Percentiles rank a stretch among this genome's conserved stretches.
phyloP scores from a whole-genome alignment of 2,113 vertebrate species.

The Corythornis madagascariensis region DNA sequence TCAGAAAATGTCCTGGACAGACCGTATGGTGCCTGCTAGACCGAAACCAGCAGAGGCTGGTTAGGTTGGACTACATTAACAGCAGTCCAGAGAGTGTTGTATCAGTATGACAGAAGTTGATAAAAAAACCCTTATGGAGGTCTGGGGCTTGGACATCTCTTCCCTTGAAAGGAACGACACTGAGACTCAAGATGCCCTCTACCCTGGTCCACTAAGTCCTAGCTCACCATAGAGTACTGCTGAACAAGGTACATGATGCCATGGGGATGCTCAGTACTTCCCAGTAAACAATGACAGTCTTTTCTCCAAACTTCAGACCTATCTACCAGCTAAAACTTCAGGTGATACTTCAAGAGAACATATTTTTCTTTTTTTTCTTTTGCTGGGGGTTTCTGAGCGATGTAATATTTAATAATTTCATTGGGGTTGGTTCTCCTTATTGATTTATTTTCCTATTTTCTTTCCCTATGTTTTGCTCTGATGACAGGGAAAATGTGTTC shows the following conservation, averaged over 20 bases:
- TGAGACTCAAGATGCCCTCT: background rate
- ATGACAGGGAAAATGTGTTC: background rate
- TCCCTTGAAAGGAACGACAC: background rate
- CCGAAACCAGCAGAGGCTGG: background rate
- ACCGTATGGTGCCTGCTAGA: background rate
- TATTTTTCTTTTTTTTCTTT: background rate
- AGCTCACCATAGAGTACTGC: background rate
- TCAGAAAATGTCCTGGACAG: background rate
- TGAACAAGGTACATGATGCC: accelerated
- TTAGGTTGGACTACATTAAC: background rate
- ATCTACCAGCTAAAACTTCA: background rate
- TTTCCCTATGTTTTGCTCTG: background rate
- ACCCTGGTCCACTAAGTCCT: accelerated
- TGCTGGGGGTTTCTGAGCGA: background rate
- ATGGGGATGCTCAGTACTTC: background rate
- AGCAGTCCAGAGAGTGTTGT: background rate
- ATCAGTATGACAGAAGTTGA: background rate
- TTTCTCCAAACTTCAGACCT: background rate
- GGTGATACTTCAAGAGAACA: background rate
- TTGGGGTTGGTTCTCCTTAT: background rate
- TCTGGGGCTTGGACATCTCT: background rate
- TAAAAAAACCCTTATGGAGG: background rate
- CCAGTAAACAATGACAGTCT: background rate
- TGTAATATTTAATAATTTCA: background rate
- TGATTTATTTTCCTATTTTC: background rate